phyloP scores from a whole-genome alignment of 1,140 invertebrate species.

The Drosophila malerkotliana region DNA sequence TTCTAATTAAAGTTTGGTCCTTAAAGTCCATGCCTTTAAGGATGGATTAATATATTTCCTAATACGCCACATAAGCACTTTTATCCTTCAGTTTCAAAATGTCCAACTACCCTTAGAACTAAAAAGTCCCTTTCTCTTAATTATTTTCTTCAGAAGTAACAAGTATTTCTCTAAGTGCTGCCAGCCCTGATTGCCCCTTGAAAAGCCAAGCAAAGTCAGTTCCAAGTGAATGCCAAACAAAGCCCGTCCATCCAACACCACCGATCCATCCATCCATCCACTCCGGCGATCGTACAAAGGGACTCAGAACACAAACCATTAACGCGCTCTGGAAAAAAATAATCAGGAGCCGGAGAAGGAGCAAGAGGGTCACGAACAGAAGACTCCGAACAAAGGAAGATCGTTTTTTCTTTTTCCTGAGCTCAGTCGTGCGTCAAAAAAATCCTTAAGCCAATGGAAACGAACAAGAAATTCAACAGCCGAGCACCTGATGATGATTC shows the following conservation, averaged over 20 bases:
- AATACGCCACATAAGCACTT: no score
- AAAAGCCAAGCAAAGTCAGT: slow-evolving; percentile 34
- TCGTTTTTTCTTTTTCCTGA: slow-evolving; percentile 52
- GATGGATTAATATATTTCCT: no score
- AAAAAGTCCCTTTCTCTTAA: no score
- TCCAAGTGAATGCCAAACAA: slow-evolving; percentile 37
- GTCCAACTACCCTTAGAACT: not conserved
- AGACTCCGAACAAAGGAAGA: slow-evolving; percentile 25
- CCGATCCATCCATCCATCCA: slow-evolving; percentile 31
- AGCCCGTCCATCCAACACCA: slow-evolving; percentile 36
- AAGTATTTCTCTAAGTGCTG: not conserved
- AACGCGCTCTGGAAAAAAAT: slow-evolving; percentile 51
- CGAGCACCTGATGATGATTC: slow-evolving; percentile 65
- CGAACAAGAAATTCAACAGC: slow-evolving; percentile 16
- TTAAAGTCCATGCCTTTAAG: no score
- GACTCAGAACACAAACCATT: slow-evolving; percentile 44
- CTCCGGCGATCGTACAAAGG: slow-evolving; percentile 37
- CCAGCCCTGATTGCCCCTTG: slow-evolving; percentile 57
- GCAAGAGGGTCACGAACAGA: slow-evolving; percentile 25
- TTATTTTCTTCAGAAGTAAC: not conserved
- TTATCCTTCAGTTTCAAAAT: no score
- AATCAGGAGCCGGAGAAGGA: slow-evolving; percentile 53
- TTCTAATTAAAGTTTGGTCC: no score
- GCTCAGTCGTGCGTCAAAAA: slow-evolving; percentile 65
- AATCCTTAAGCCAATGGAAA: slow-evolving; percentile 58